Evolutionary conservation across 2,888 invertebrate genomes (phyloP).

Genomic region (Sinopyrophorus schimmeli): DNA sequence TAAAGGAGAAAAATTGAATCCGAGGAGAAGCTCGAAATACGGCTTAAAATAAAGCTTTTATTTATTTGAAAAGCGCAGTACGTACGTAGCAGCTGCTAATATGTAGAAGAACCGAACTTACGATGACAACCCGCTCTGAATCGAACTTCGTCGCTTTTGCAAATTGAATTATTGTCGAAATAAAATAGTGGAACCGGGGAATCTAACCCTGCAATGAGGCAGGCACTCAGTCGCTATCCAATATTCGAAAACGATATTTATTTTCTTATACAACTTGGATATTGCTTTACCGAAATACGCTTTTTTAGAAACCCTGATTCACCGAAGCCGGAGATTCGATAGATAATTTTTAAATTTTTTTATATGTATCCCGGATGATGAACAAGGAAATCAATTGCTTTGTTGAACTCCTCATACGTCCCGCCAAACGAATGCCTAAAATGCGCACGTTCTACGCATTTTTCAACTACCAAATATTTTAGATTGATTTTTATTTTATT

Average conservation of each 20-base stretch:
- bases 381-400: too few relatives aligned
- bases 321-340: constrained; percentile 9
- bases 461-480: too few relatives aligned
- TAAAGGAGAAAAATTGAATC: too few relatives aligned
- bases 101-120: constrained; percentile 34
- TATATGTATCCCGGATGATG: too few relatives aligned
- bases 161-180: constrained; percentile 43
- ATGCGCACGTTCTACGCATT: too few relatives aligned
- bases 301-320: constrained; percentile 19
- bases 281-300: constrained; percentile 37
- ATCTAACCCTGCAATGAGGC: constrained; percentile 39
- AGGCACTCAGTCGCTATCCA: constrained; percentile 42
- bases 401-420: too few relatives aligned
- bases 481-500: too few relatives aligned
- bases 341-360: constrained; percentile 8
- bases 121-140: constrained; percentile 36
- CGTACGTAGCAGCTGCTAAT: constrained; percentile 38
- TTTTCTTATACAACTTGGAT: constrained; percentile 40
- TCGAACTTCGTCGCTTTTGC: constrained; percentile 43
- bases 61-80: constrained; percentile 33
- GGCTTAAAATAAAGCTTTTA: constrained; percentile 30
- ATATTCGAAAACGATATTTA: constrained; percentile 43
- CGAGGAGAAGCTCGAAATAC: too few relatives aligned
- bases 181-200: constrained; percentile 42
- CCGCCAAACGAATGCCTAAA: too few relatives aligned